Conservation (phyloP, 2,888 invertebrate species). For the Cylloceria caligata region DNA sequence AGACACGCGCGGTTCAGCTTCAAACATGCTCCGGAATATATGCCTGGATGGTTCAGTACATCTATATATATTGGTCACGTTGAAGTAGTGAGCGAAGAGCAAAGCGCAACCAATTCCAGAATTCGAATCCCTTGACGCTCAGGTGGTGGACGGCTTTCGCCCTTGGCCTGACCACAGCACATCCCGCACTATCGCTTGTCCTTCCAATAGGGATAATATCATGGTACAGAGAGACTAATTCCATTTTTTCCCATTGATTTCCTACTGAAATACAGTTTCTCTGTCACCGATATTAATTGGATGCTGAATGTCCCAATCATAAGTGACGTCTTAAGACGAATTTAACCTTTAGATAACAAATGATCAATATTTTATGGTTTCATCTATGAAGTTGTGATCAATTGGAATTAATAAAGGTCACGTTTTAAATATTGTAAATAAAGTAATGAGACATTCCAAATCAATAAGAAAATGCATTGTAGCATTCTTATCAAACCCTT, state of each 20-base stretch:
- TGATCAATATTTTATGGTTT: no score
- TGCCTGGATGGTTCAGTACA: not conserved
- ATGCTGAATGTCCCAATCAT: not conserved
- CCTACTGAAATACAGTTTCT: not conserved
- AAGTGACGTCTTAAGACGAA: not conserved
- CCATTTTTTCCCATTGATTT: constrained; percentile 27
- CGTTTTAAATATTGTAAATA: no score
- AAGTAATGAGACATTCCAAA: no score
- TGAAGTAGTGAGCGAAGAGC: constrained; percentile 23
- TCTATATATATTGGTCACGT: constrained; percentile 26
- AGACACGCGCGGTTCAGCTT: constrained; percentile 55
- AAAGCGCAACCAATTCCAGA: constrained; percentile 60
- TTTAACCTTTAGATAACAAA: not conserved
- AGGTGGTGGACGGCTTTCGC: constrained; percentile 37
- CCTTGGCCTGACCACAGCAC: constrained; percentile 1
- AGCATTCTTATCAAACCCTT: no score
- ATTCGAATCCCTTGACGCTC: constrained; percentile 59
- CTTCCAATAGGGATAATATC: constrained; percentile 55
- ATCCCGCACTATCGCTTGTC: constrained; percentile 42
- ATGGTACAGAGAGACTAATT: constrained; percentile 44
- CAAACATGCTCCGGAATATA: constrained; percentile 39
- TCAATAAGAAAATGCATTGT: no score
- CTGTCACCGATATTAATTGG: no score
- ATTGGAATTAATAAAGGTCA: no score
- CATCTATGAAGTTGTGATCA: no score